Base-by-base conservation (phyloP, 2,888 invertebrate genomes). In the Scrobipalpa atriplicella region DNA sequence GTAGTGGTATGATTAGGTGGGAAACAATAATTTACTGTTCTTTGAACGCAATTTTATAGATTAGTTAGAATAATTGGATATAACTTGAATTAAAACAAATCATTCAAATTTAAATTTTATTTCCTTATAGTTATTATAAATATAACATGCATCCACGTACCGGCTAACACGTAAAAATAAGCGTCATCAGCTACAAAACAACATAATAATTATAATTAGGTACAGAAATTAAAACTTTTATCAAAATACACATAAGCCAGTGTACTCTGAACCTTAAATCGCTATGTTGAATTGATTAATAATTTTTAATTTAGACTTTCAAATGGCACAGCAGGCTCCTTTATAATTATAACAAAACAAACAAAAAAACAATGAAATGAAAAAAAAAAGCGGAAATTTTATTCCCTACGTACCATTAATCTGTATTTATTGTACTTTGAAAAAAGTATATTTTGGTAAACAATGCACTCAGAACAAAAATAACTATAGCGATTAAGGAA, bases 91-190 rank as follows among this genome's bases (percentile, higher is more conserved):
- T 29, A 29, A 29, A 29, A 29, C 29, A 29, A 29, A 29, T 29
- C 21, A 56, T 21, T 81, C 73, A 80, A 81, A 80, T 88, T 89
- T 85, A 87, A 88, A 83, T 88, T 89, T 89, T 89, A 90, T 87
- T 90, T 82, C 76, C 84, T 87, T 90, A 87, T 75, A 68, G 75
- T 84, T 86, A 89, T 78, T 75, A 82, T 85, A 84, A 83, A 86
- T 88, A 80, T 84, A 90, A 90, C 90, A 92, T 90, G 90, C 90
- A 87, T 85, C 78, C 87, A 84, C 83, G 78, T 84, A 82, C 75
- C 69, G 77, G 68, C 58, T 88, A 88, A 85, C 85, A 86, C 78
- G 83, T 78, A 81, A 85, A 78, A 85, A 83, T 84, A 89, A 90
- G 89, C 90, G 85, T 86, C 76, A 73, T 79, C 29, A 80, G 78